phyloP scores from a whole-genome alignment of 2,113 vertebrate species.

The Xiphophorus maculatus region DNA sequence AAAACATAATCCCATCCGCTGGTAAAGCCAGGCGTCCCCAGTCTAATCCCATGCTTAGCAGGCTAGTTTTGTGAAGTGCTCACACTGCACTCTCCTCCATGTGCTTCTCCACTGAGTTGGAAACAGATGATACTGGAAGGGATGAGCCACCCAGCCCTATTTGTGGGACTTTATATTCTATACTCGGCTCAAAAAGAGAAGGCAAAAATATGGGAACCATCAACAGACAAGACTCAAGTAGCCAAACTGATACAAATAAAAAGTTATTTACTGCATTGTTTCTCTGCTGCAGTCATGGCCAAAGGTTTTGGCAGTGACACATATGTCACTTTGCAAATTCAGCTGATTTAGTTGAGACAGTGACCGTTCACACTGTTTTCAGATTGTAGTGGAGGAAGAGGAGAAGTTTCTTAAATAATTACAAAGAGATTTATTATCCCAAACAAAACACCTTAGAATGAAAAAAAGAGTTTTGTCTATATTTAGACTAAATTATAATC shows the following conservation, averaged over 20 bases:
- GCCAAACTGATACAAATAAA: conserved; percentile 7
- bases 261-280: background rate
- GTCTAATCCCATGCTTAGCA: conserved; percentile 71
- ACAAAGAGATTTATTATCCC: background rate
- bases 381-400: background rate
- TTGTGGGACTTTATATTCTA: conserved; percentile 25
- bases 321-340: background rate
- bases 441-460: too few relatives aligned
- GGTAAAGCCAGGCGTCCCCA: conserved; percentile 58
- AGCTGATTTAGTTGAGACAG: background rate
- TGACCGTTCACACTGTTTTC: background rate
- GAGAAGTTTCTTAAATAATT: background rate
- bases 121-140: conserved; percentile 54
- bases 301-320: background rate
- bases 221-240: conserved; percentile 11
- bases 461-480: background rate
- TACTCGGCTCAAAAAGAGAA: background rate
- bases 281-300: background rate
- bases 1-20: conserved; percentile 76
- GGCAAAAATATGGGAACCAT: background rate
- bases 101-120: conserved; percentile 64
- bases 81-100: conserved; percentile 64
- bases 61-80: conserved; percentile 71
- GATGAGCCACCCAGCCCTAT: conserved; percentile 29
- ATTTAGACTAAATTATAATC: background rate